Evolutionary conservation across 2,888 invertebrate genomes (phyloP).

Genomic region (Criorhina ranunculi): DNA sequence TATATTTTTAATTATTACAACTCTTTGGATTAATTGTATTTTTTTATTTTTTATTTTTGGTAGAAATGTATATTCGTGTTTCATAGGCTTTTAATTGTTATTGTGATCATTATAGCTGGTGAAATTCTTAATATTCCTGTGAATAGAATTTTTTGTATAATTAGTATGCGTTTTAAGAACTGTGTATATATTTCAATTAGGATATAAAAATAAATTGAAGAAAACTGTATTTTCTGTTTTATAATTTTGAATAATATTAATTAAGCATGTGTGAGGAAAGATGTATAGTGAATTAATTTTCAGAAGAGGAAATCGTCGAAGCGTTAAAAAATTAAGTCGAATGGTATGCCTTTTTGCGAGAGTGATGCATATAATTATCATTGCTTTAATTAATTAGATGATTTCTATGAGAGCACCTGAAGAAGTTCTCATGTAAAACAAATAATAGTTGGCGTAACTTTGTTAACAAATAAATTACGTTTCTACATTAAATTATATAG

Average conservation of each 20-base stretch:
- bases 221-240: neutral
- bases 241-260: conserved; percentile 26
- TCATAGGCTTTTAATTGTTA: conserved; percentile 38
- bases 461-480: too few relatives aligned
- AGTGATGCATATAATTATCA: conserved; percentile 15
- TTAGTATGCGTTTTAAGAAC: conserved; percentile 41
- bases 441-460: neutral
- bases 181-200: conserved; percentile 38
- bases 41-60: neutral
- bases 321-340: conserved; percentile 20
- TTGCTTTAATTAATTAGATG: conserved; percentile 9
- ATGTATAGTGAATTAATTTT: conserved; percentile 5
- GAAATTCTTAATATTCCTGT: conserved; percentile 13
- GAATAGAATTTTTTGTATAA: conserved; percentile 32
- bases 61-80: conserved; percentile 9
- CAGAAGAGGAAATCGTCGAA: neutral
- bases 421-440: conserved; percentile 7
- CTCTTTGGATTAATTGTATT: conserved; percentile 32
- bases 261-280: neutral
- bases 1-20: conserved; percentile 31
- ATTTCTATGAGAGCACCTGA: conserved; percentile 1
- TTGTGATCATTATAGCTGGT: conserved; percentile 16
- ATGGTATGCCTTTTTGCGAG: neutral
- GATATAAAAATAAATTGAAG: neutral
- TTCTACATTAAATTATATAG: too few relatives aligned